Base-by-base conservation (phyloP, 2,113 vertebrate species). In the Hymenochirus boettgeri region DNA sequence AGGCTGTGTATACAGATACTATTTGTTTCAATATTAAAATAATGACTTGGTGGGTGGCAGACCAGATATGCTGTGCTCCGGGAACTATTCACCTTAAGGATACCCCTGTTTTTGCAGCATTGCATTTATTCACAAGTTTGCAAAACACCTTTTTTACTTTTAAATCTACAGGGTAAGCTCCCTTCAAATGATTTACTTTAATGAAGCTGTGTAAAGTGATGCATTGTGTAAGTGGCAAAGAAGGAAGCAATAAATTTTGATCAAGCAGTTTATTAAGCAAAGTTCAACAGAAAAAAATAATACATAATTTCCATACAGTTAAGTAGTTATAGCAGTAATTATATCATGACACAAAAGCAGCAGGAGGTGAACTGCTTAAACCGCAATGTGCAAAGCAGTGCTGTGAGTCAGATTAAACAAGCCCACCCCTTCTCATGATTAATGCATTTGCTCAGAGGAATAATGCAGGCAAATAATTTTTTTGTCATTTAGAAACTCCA, bases 401-500 rank as follows among this genome's bases (percentile, higher is more conserved):
- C 70, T 81, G 72, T 29, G 55, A 42, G 35, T 75, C 58, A 37
- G 59, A 74, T 74, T 71, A 76, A 76, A 73, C 75, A 63, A 23
- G 65, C 35, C 65, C 54, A 73, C 22, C 71, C 61, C 61, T 72
- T 12, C 1, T 39, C 21, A 51, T 46, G 56, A 5, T 21, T 73
- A 62, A 33, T 17, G 1, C 58, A 76, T 58, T 39, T 75, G 72
- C 70, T 61, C 33, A 50, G 17, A 3, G 19, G 47, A 25, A 9
- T 6, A 51, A 22, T 15, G 5, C 2, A 12, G 1, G 7, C 29
- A 12, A 12, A 15, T 50, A 23, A 48, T 50, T 31, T 62, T 33
- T 47, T 51, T 29, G 27, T 46, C 15, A 82, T 77, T 52, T 52
- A 72, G 79, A 77, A 80, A 77, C 73, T 77, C 85, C 75, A 61